Base-by-base conservation (phyloP, 1,140 invertebrate genomes). In the Trichonephila clavata region DNA sequence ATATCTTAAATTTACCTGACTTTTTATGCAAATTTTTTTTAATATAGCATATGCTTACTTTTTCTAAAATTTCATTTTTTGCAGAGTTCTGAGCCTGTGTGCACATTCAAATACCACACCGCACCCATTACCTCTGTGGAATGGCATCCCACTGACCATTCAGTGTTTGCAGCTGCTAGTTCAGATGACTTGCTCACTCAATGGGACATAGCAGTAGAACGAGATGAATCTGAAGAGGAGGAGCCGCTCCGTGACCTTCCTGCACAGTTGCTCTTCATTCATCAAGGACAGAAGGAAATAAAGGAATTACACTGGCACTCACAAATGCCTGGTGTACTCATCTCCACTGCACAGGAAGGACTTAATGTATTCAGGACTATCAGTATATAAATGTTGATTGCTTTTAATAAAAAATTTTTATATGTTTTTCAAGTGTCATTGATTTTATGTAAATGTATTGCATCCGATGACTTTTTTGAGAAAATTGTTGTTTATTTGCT, bases 261-360 rank as follows among this genome's bases (percentile, higher is more conserved):
- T 63, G 98, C 99, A 1, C 99, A 99, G 96, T 95, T 99, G 7
- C 96, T 99, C 71, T 99, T 99, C 95, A 99, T 99, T 94, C 99
- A 99, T 96, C 98, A 99, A 97, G 99, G 99, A 86, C 99, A 99
- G 96, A 98, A 97, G 88, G 98, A 99, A 95, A 98, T 99, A 43
- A 99, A 99, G 96, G 99, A 99, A 96, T 96, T 99, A 21, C 99
- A 99, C 95, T 99, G 99, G 99, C 99, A 99, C 96, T 97, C 97
- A 43, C 99, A 99, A 95, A 95, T 99, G 94, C 97, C 99, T 18
- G 99, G 99, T 20, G 97, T 99, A 5, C 96, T 99, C 59, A 97
- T 99, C n/a, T 99, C 98, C 61, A 99, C 99, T 32, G 98, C 99
- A 43, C 97, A 98, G 93, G 98, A 97, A 95, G 99, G 99, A 81